Conservation (phyloP, 92 coral and sea anemone genomes). For the Parazoanthus atlanticus region DNA sequence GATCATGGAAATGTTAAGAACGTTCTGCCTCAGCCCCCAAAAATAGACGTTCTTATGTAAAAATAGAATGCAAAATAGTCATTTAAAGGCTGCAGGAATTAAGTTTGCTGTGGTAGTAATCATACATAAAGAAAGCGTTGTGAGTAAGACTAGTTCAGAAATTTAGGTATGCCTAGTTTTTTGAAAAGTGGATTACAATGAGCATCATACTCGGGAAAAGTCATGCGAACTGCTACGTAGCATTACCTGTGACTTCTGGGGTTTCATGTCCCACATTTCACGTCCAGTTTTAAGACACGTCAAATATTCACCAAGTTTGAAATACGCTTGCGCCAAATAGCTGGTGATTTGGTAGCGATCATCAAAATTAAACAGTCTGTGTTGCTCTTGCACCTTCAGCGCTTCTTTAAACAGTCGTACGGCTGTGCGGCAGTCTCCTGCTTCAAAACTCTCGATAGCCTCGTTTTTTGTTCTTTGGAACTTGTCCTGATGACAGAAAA, state of each 20-base stretch:
- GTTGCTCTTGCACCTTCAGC: background rate
- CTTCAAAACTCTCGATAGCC: background rate
- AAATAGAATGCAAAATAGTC: no score
- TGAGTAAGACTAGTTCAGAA: no score
- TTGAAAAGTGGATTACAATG: no score
- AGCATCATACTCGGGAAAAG: no score
- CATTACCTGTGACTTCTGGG: slow-evolving; percentile 20
- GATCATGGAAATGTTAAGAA: no score
- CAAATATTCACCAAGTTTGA: background rate
- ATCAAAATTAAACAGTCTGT: background rate
- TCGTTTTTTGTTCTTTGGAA: background rate
- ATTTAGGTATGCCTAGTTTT: no score
- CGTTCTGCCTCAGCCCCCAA: no score
- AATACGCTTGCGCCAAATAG: slow-evolving; percentile 2
- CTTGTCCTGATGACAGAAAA: background rate
- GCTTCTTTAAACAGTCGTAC: background rate
- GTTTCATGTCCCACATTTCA: slow-evolving; percentile 22
- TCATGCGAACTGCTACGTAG: no score
- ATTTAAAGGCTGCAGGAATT: no score
- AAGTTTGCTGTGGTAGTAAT: no score
- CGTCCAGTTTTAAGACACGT: background rate
- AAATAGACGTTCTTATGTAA: no score
- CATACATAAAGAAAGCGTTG: no score
- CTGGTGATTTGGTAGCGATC: background rate
- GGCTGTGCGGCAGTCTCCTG: background rate